Evolutionary conservation across 2,888 invertebrate genomes (phyloP), one percentile per base, ranked within the genome.

Genomic region (Oligia fasciuncula): DNA sequence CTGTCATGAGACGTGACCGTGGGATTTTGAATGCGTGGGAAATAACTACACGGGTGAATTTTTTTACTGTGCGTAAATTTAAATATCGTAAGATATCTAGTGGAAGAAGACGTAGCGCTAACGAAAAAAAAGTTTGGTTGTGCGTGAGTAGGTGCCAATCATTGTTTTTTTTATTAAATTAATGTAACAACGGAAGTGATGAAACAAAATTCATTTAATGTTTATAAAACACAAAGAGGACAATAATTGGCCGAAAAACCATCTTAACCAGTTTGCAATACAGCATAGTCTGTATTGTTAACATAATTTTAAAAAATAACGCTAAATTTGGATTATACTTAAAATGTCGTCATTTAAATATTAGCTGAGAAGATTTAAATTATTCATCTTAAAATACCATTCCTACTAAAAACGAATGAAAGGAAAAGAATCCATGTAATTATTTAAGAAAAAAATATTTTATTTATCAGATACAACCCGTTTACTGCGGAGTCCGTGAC

Each of bases 21-120:
- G 91, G 85, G 88, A 87, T 79, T 89, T 85, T 72, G 14, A 76
- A 83, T 83, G 88, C 91, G 91, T 90, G 91, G 85, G 91, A 91
- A 90, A 86, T 88, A 81, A 87, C 80, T 84, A 82, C 77, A 79
- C 68, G 78, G 85, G 80, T 80, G 76, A 62, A 17, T 84, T 89
- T 87, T 88, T 87, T 90, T 74, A 73, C 69, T 79, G 63, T 66
- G 67, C 73, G 79, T 85, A 81, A 84, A 86, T 89, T 90, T 83
- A 73, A 81, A 86, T 77, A 54, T 78, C 40, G 73, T 76, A 77
- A 76, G 70, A 62, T 80, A 80, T 88, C 77, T 79, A 81, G 81
- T 76, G 77, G 67, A 71, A 73, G 46, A 69, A 3, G 70, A 71
- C 4, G 73, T 40, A 29, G 68, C 8, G 29, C 35, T 40, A 43